These are phyloP conservation scores for Coenonympha arcania DNA, from an alignment of 2,888 invertebrate genomes.

Conservation along the genomic window DNA sequence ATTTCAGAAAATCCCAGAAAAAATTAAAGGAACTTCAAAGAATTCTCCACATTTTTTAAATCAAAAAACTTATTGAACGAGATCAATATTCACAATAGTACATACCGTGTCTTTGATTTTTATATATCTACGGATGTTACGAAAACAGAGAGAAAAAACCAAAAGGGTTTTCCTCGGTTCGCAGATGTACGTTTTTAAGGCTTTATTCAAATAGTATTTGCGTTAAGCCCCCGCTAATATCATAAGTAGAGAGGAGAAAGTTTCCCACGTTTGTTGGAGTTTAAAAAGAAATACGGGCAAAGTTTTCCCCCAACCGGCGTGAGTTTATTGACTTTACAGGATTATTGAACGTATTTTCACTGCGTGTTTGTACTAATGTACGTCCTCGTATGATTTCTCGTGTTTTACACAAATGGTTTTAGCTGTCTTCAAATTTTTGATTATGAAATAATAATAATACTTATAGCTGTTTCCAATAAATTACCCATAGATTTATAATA, in stretches of 20 bases:
- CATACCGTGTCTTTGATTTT: no score
- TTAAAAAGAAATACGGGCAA: constrained; percentile 19
- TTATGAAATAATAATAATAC: no score
- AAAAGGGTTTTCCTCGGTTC: constrained; percentile 18
- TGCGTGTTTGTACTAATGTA: constrained; percentile 7
- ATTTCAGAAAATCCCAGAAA: no score
- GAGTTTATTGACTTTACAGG: constrained; percentile 19
- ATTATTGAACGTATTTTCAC: constrained; percentile 16
- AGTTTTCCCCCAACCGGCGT: constrained; percentile 11
- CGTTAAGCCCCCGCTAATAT: constrained; percentile 20
- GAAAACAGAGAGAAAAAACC: constrained; percentile 16
- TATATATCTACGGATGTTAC: not conserved
- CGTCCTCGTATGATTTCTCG: not conserved
- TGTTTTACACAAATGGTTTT: constrained; percentile 1
- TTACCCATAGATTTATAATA: no score
- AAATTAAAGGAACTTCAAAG: no score
- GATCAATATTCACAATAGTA: no score
- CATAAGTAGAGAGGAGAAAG: constrained; percentile 18
- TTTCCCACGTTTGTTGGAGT: constrained; percentile 21
- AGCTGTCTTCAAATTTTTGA: no score
- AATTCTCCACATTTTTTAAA: no score
- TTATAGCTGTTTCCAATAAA: not conserved
- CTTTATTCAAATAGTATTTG: constrained; percentile 26
- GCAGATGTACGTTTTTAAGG: constrained; percentile 25
- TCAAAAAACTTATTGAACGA: no score